Evolutionary conservation across 2,888 invertebrate species (phyloP).

Genomic region (Spicauda simplicius): DNA sequence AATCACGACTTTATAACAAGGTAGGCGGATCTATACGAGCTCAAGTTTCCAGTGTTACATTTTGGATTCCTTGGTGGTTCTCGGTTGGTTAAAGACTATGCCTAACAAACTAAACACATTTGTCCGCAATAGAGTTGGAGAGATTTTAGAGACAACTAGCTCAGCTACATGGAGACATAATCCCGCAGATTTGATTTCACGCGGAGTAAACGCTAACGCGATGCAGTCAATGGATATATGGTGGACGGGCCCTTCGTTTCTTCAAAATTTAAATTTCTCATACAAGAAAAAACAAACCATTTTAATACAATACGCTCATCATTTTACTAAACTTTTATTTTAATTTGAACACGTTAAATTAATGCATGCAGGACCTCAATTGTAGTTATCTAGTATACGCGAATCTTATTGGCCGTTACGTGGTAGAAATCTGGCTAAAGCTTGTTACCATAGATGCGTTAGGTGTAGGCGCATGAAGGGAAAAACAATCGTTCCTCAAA

Average conservation of each 20-base stretch:
- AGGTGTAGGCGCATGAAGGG: slow-evolving; percentile 43
- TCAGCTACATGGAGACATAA: slow-evolving; percentile 30
- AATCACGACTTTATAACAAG: slow-evolving; percentile 34
- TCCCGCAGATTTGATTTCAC: slow-evolving; percentile 37
- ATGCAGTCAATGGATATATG: slow-evolving; percentile 18
- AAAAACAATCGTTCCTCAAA: slow-evolving; percentile 35
- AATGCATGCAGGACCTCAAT: slow-evolving; percentile 46
- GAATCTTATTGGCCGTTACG: too few relatives aligned
- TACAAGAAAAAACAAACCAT: slow-evolving; percentile 45
- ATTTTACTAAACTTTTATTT: slow-evolving; percentile 36
- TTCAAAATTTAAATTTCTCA: slow-evolving; percentile 38
- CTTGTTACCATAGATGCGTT: slow-evolving; percentile 40
- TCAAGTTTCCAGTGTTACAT: slow-evolving; percentile 27
- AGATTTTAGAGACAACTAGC: slow-evolving; percentile 24
- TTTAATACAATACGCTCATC: slow-evolving; percentile 47
- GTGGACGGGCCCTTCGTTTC: slow-evolving; percentile 37
- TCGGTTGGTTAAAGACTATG: slow-evolving; percentile 46
- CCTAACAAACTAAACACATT: slow-evolving; percentile 12
- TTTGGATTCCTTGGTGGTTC: slow-evolving; percentile 48
- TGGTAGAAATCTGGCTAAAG: slow-evolving; percentile 41
- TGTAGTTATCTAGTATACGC: slow-evolving; percentile 38
- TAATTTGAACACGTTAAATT: slow-evolving; percentile 27
- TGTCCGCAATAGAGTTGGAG: slow-evolving; percentile 27
- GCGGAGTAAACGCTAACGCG: slow-evolving; percentile 24
- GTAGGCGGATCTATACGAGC: slow-evolving; percentile 35